Evolutionary conservation across 2,113 vertebrate genomes (phyloP).

Genomic region (Geococcyx californianus): DNA sequence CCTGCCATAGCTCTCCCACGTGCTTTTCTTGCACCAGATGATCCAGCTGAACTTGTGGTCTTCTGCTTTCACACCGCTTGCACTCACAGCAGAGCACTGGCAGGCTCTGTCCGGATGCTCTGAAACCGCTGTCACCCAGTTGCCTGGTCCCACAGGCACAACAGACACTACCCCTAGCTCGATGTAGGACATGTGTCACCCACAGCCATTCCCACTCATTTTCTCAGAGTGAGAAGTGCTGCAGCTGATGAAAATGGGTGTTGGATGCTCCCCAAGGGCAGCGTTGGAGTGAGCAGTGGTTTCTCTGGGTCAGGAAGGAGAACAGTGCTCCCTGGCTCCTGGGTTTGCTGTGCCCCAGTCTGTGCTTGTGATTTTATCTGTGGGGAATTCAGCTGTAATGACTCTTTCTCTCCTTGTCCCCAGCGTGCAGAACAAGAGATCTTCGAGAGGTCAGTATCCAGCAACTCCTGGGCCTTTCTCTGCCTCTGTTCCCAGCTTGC

Average conservation of each 20-base stretch:
- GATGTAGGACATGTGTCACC: background rate
- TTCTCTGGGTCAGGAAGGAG: background rate
- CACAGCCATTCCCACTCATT: background rate
- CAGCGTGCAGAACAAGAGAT: slow-evolving; percentile 77
- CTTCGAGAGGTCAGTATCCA: slow-evolving; percentile 74
- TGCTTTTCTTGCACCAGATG: background rate
- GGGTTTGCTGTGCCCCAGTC: background rate
- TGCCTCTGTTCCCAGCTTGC: background rate
- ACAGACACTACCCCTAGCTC: background rate
- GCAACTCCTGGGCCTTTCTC: background rate
- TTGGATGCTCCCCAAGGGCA: background rate
- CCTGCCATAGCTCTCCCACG: background rate
- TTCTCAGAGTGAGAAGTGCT: background rate
- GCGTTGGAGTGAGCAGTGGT: background rate
- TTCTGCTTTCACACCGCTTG: background rate
- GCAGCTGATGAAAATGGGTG: background rate
- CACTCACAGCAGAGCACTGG: rapidly evolving
- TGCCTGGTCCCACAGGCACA: background rate
- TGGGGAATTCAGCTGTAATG: background rate
- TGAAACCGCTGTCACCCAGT: background rate
- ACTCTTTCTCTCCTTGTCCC: slow-evolving; percentile 50
- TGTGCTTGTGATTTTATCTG: background rate
- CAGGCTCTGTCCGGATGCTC: background rate
- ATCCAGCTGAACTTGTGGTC: background rate
- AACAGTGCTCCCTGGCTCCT: background rate